Conservation (phyloP, 1,140 invertebrate species). For the Zaprionus kolodkinae region DNA sequence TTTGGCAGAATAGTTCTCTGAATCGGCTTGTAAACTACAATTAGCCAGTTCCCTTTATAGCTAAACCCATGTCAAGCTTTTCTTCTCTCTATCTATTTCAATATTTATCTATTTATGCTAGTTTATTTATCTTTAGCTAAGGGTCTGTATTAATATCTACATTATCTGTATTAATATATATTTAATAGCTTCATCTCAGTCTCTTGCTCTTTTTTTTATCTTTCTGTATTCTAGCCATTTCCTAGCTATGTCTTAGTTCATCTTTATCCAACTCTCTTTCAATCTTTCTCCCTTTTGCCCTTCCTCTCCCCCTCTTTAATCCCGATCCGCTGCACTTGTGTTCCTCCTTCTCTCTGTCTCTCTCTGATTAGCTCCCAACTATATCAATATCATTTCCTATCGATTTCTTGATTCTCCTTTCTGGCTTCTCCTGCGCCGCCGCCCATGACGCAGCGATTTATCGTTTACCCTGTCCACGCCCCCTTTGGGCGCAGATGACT, state of each 20-base stretch:
- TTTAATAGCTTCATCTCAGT: neutral
- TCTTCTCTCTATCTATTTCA: neutral
- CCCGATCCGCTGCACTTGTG: neutral
- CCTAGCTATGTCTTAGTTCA: neutral
- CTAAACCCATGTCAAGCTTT: no score
- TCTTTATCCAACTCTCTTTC: neutral
- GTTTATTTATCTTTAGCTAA: neutral
- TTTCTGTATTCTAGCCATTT: neutral
- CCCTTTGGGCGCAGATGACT: conserved; percentile 35
- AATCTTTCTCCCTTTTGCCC: neutral
- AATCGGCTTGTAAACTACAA: no score
- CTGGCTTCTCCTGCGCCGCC: neutral
- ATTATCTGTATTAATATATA: no score
- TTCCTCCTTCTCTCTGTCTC: neutral
- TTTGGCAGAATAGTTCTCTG: neutral
- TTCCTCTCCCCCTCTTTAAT: neutral
- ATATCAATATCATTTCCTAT: neutral
- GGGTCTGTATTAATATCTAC: no score
- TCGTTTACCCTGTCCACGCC: conserved; percentile 29
- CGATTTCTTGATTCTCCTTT: neutral
- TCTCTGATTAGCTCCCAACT: neutral
- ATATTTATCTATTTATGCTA: no score
- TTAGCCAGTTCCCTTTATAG: no score
- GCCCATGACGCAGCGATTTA: conserved; percentile 32
- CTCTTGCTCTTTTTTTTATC: neutral